phyloP scores from a whole-genome alignment of 1,140 invertebrate genomes.

The Pachyrhynchus sulphureomaculatus region DNA sequence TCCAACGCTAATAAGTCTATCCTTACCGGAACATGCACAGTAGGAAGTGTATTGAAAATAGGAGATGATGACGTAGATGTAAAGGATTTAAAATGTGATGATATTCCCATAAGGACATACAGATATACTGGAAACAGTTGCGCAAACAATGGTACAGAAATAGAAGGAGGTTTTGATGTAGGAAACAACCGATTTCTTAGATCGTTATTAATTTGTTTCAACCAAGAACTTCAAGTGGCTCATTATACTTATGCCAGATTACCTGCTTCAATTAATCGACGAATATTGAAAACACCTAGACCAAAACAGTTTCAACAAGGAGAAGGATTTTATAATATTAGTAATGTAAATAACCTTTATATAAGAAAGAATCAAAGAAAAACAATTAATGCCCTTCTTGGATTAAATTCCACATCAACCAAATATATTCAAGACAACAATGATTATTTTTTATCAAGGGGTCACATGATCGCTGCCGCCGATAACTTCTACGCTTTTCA shows the following conservation, averaged over 20 bases:
- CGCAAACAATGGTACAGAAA: constrained; percentile 47
- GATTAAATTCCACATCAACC: constrained; percentile 38
- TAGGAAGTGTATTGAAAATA: constrained; percentile 4
- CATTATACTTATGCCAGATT: constrained; percentile 42
- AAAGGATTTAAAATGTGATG: constrained; percentile 6
- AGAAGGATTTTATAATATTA: constrained; percentile 41
- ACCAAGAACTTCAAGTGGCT: constrained; percentile 30
- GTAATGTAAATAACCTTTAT: constrained; percentile 41
- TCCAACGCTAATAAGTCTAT: background rate
- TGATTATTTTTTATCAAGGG: constrained; percentile 60
- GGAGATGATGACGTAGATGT: background rate
- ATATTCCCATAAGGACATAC: background rate
- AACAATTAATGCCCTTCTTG: constrained; percentile 43
- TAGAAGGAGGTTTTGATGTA: constrained; percentile 45
- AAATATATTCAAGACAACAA: constrained; percentile 54
- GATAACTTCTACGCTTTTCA: constrained; percentile 64
- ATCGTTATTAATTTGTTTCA: constrained; percentile 41
- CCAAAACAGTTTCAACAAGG: constrained; percentile 41
- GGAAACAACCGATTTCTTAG: constrained; percentile 35
- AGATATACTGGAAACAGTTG: constrained; percentile 21
- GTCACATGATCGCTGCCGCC: constrained; percentile 66
- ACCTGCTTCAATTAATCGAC: constrained; percentile 37
- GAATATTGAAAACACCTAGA: constrained; percentile 44
- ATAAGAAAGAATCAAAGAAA: constrained; percentile 38
- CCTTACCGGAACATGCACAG: constrained; percentile 5